Conservation (phyloP, 2,888 invertebrate genomes). For the Brenthis ino region DNA sequence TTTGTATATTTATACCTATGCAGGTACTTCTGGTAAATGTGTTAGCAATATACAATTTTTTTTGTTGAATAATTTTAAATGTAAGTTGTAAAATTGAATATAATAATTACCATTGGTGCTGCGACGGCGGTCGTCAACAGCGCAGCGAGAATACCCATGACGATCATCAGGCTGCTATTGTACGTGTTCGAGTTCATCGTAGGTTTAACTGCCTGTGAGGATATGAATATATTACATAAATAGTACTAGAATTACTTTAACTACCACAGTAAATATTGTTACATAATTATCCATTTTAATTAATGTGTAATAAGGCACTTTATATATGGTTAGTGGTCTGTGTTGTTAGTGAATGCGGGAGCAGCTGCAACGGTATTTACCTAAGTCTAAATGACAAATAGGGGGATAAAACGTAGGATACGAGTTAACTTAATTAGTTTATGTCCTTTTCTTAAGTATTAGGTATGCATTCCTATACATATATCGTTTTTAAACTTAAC, state of each 20-base stretch:
- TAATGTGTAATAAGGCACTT: background rate
- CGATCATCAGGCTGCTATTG: conserved; percentile 53
- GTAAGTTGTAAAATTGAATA: background rate
- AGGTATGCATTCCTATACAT: background rate
- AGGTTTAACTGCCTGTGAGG: conserved; percentile 15
- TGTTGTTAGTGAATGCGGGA: too few relatives aligned
- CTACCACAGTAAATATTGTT: too few relatives aligned
- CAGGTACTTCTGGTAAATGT: too few relatives aligned
- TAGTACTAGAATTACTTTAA: too few relatives aligned
- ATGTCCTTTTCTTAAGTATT: conserved; percentile 9
- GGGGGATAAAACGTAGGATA: conserved; percentile 9
- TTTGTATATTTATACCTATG: too few relatives aligned
- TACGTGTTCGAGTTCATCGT: conserved; percentile 60
- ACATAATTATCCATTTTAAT: background rate
- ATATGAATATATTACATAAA: background rate
- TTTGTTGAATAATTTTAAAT: background rate
- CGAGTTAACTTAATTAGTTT: conserved; percentile 2
- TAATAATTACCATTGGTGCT: conserved; percentile 63
- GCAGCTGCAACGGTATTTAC: conserved; percentile 11
- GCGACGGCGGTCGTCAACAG: conserved; percentile 56
- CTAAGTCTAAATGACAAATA: conserved; percentile 16
- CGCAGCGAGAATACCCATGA: conserved; percentile 55
- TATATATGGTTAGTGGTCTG: conserved; percentile 2
- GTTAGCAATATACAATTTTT: background rate
- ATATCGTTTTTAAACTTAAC: background rate